Evolutionary conservation across 2,113 vertebrate species (phyloP).

Genomic region (Macquaria ambigua): DNA sequence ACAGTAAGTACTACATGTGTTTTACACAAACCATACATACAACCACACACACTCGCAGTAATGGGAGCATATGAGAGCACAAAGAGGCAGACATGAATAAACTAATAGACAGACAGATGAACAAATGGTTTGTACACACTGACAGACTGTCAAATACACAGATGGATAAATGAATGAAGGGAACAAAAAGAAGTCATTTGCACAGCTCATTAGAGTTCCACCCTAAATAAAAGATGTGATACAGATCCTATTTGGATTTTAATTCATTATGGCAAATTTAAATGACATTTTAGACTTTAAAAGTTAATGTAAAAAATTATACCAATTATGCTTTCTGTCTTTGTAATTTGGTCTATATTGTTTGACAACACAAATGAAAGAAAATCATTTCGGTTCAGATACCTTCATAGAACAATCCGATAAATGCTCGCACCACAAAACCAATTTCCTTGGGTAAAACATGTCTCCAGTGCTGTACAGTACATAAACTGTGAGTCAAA

Average conservation of each 20-base stretch:
- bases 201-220: not conserved
- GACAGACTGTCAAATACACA: slow-evolving; percentile 16
- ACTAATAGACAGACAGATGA: slow-evolving; percentile 18
- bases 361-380: not conserved
- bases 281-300: not conserved
- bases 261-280: not conserved
- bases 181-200: slow-evolving; percentile 7
- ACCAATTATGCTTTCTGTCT: not conserved
- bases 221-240: slow-evolving; percentile 13
- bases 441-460: not conserved
- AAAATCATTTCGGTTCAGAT: not conserved
- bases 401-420: no score
- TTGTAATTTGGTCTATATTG: not conserved
- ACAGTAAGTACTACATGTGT: slow-evolving; percentile 64
- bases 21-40: not conserved
- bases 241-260: not conserved
- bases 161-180: slow-evolving; percentile 10
- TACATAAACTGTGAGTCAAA: not conserved
- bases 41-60: slow-evolving; percentile 8
- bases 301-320: not conserved
- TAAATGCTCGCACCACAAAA: not conserved
- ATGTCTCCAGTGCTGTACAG: not conserved
- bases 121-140: slow-evolving; percentile 9
- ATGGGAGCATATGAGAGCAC: slow-evolving; percentile 8
- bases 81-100: slow-evolving; percentile 13